Evolutionary conservation across 2,113 vertebrate genomes (phyloP).

Genomic region (Scopus umbretta): DNA sequence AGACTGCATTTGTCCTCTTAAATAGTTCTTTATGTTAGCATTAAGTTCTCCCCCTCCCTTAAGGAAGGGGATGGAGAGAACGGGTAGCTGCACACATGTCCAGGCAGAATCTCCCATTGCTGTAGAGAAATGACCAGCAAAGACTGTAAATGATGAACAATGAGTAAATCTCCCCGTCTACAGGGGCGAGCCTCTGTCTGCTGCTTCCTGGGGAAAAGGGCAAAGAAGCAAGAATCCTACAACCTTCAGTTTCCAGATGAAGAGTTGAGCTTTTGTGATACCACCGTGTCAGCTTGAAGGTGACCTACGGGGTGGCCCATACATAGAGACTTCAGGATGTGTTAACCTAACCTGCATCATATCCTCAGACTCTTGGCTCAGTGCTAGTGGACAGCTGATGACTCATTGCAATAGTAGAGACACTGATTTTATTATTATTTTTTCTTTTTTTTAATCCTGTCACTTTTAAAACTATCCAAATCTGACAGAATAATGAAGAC

Average conservation of each 20-base stretch:
- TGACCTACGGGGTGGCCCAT: background rate
- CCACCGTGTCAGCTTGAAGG: background rate
- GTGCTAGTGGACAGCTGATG: background rate
- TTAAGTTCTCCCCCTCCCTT: background rate
- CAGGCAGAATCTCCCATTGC: background rate
- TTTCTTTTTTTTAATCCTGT: background rate
- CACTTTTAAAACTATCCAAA: background rate
- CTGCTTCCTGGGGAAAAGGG: background rate
- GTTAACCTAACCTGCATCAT: background rate
- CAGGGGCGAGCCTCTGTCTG: background rate
- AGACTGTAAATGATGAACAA: background rate
- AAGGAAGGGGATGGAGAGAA: background rate
- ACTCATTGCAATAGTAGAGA: background rate
- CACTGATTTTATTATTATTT: background rate
- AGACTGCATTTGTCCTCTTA: background rate
- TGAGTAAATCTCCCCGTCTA: background rate
- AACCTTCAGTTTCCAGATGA: background rate
- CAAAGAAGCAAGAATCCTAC: background rate
- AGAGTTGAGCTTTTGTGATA: background rate
- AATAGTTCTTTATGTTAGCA: background rate
- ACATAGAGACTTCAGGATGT: background rate
- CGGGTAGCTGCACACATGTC: background rate
- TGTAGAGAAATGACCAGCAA: background rate
- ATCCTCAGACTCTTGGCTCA: background rate
- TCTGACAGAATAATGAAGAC: background rate